Evolutionary conservation across 2,797 vertebrate species (phyloP).

Genomic region (Alfaro cultratus): DNA sequence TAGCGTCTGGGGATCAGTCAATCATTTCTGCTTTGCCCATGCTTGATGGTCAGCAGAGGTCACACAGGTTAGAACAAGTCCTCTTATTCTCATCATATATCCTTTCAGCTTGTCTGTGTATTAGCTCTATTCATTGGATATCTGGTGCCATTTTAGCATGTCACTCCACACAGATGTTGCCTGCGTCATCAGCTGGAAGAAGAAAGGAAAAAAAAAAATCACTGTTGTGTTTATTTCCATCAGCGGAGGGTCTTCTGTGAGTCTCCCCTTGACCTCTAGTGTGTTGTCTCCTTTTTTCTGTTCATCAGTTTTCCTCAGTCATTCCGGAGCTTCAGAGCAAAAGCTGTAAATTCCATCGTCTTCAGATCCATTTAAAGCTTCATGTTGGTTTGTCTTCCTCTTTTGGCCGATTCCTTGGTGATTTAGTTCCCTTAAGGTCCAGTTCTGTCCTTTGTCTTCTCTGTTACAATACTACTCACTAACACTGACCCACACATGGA

Average conservation of each 20-base stretch:
- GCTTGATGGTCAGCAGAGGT: slow-evolving; percentile 47
- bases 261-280: slow-evolving; percentile 11
- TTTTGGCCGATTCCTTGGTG: slow-evolving; percentile 28
- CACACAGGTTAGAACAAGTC: slow-evolving; percentile 25
- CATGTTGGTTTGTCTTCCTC: slow-evolving; percentile 34
- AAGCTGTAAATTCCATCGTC: slow-evolving; percentile 11
- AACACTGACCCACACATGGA: slow-evolving; percentile 50
- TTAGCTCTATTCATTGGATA: slow-evolving; percentile 39
- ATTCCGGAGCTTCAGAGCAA: slow-evolving; percentile 39
- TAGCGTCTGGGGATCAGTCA: slow-evolving; percentile 15
- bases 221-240: slow-evolving; percentile 29
- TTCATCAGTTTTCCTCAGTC: slow-evolving; percentile 34
- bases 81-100: slow-evolving; percentile 35
- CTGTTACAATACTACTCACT: slow-evolving; percentile 35
- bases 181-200: slow-evolving; percentile 36
- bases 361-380: slow-evolving; percentile 36
- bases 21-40: slow-evolving; percentile 47
- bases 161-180: slow-evolving; percentile 28
- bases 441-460: slow-evolving; percentile 14
- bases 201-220: slow-evolving; percentile 4
- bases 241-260: slow-evolving; percentile 4
- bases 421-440: slow-evolving; percentile 17
- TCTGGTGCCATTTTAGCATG: slow-evolving; percentile 30
- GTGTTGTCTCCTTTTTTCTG: slow-evolving; percentile 8
- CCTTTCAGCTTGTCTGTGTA: slow-evolving; percentile 32